Conservation (phyloP, 1,140 invertebrate species). For the Trissolcus basalis region DNA sequence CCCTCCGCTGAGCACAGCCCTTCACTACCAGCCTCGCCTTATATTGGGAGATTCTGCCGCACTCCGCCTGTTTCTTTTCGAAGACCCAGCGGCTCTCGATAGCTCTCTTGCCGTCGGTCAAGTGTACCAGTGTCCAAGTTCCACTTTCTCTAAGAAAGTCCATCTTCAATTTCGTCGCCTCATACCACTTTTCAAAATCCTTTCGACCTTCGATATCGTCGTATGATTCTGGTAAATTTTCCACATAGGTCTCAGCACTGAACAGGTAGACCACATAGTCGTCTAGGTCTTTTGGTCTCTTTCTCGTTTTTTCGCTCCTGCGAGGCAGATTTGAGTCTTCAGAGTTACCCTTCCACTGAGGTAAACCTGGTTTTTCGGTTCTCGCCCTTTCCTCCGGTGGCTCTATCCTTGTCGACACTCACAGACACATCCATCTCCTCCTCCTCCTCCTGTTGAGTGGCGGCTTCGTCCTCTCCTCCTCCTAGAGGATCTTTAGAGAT, state of each 20-base stretch:
- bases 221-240: conserved; percentile 45
- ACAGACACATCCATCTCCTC: conserved; percentile 21
- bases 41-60: conserved; percentile 40
- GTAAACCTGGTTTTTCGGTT: no score
- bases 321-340: no score
- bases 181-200: conserved; percentile 58
- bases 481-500: no score
- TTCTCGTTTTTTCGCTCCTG: no score
- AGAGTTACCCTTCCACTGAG: no score
- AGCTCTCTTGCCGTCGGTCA: conserved; percentile 6
- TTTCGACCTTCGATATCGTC: conserved; percentile 58
- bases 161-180: conserved; percentile 44
- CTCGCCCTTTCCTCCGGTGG: conserved; percentile 2
- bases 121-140: conserved; percentile 10
- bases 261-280: background rate
- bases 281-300: background rate
- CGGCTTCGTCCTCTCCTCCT: no score
- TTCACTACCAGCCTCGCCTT: conserved; percentile 61
- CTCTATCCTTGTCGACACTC: background rate
- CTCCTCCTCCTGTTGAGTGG: conserved; percentile 4
- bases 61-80: conserved; percentile 48
- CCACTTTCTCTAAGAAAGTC: conserved; percentile 7
- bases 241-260: background rate
- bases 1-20: conserved; percentile 54
- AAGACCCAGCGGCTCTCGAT: conserved; percentile 64